Conservation (phyloP, 2,113 vertebrate genomes). For the Cephalopholis sonnerati region DNA sequence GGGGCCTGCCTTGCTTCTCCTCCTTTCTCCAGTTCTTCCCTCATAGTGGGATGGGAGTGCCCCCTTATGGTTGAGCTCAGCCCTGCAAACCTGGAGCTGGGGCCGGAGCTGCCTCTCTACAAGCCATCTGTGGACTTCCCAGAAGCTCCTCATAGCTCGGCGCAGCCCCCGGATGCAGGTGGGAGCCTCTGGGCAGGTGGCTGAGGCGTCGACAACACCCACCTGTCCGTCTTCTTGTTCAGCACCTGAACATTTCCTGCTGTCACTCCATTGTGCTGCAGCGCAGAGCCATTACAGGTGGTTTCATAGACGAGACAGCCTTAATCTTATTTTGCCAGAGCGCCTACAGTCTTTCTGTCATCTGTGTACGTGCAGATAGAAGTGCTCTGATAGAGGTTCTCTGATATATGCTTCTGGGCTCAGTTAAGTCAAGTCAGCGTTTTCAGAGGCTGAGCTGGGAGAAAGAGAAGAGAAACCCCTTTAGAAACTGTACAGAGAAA, state of each 20-base stretch:
- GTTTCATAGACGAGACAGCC: background rate
- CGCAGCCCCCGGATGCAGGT: constrained; percentile 1
- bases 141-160: background rate
- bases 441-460: constrained; percentile 30
- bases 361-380: constrained; percentile 4
- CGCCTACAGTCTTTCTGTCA: background rate
- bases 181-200: background rate
- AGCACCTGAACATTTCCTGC: background rate
- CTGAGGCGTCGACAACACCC: background rate
- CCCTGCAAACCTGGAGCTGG: constrained; percentile 73
- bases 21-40: constrained; percentile 72
- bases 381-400: background rate
- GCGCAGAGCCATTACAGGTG: constrained; percentile 3
- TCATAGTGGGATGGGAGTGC: constrained; percentile 83
- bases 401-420: constrained; percentile 18
- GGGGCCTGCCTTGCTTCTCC: constrained; percentile 75
- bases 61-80: constrained; percentile 84
- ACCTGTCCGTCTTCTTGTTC: background rate
- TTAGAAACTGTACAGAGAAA: background rate
- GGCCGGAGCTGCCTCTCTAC: constrained; percentile 37
- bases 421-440: constrained; percentile 37
- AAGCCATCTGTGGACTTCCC: constrained; percentile 12
- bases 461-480: constrained; percentile 18
- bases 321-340: constrained; percentile 6
- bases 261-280: background rate